Percentiles rank a stretch among this genome's conserved stretches.
Evolutionary conservation across 2,113 vertebrate species (phyloP).

Genomic region (Callopanchax toddi): DNA sequence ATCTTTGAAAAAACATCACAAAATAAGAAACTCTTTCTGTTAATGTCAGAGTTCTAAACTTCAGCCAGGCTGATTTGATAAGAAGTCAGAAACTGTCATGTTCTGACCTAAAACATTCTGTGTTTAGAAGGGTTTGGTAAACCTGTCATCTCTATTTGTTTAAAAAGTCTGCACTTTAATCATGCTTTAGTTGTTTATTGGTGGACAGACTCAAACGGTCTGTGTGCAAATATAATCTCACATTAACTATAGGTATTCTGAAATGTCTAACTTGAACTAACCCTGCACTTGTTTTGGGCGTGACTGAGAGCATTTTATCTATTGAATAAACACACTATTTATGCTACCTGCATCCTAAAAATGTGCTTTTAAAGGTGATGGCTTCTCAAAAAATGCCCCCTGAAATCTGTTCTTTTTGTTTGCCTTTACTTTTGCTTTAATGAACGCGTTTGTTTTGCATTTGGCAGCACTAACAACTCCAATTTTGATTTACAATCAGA

Average conservation of each 20-base stretch:
- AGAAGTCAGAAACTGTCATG: too few species aligned
- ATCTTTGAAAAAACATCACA: too few species aligned
- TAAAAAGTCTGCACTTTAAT: too few species aligned
- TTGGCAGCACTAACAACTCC: neutral
- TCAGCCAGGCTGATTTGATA: too few species aligned
- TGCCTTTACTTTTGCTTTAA: neutral
- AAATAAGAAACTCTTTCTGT: too few species aligned
- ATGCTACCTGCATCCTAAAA: neutral
- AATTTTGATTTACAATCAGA: neutral
- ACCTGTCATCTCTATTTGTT: too few species aligned
- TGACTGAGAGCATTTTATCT: neutral
- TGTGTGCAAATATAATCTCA: neutral
- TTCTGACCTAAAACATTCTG: too few species aligned
- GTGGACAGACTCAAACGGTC: neutral
- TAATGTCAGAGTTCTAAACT: too few species aligned
- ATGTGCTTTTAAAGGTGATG: slow-evolving; percentile 23
- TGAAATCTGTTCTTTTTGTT: neutral
- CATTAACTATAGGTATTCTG: neutral
- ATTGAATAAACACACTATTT: neutral
- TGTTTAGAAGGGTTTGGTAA: too few species aligned
- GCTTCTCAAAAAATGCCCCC: slow-evolving; percentile 4
- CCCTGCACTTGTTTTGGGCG: slow-evolving; percentile 10
- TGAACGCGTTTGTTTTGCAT: too few species aligned
- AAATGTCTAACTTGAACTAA: slow-evolving; percentile 41
- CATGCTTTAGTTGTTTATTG: neutral